phyloP scores from a whole-genome alignment of 2,113 vertebrate genomes.

The Vulpes lagopus region DNA sequence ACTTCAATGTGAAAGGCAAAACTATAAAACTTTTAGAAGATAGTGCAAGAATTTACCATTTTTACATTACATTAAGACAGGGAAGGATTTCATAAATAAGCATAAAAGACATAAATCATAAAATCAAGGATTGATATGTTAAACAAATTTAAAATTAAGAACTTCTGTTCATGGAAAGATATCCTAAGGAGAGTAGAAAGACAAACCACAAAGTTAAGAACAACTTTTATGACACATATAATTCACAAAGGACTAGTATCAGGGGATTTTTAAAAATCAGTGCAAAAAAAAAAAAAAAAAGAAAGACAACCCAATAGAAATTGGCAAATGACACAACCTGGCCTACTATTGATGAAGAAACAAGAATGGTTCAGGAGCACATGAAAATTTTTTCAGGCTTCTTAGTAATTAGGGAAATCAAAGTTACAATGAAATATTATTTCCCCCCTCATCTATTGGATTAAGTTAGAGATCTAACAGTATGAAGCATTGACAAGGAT shows the following conservation, averaged over 20 bases:
- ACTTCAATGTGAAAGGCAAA: conserved; percentile 27
- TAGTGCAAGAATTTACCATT: not conserved
- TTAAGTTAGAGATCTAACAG: not conserved
- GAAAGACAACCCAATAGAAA: not conserved
- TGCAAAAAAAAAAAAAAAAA: not conserved
- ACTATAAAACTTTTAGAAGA: conserved; percentile 17
- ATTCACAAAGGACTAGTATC: not conserved
- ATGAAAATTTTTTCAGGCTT: not conserved
- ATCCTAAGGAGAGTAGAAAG: not conserved
- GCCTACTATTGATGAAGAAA: not conserved
- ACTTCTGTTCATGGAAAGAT: not conserved
- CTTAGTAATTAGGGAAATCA: not conserved
- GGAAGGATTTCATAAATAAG: conserved; percentile 49
- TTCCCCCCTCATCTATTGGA: not conserved
- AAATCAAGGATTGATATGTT: not conserved
- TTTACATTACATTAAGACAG: not conserved
- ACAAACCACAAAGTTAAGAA: not conserved
- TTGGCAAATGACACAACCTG: not conserved
- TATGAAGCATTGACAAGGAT: not conserved
- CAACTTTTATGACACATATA: not conserved
- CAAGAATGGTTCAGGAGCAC: not conserved
- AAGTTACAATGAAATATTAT: not conserved
- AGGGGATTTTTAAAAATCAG: not conserved
- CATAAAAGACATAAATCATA: not conserved
- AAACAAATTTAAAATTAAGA: conserved; percentile 54